Percentiles rank a stretch among this genome's conserved stretches.
Conservation (phyloP, 2,888 invertebrate genomes). For the Drosophila quasianomalipes region DNA sequence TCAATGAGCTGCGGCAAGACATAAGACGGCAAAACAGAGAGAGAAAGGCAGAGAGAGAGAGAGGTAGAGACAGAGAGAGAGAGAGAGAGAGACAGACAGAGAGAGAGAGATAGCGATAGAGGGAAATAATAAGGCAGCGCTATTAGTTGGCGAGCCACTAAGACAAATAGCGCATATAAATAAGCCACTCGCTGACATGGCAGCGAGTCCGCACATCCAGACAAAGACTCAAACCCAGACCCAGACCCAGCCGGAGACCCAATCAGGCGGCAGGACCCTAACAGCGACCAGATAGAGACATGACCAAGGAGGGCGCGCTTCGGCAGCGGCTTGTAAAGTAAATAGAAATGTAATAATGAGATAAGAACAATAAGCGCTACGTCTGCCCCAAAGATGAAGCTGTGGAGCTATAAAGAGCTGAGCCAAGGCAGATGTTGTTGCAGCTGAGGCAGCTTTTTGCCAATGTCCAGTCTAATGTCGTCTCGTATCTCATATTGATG, state of each 20-base stretch:
- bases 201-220: neutral
- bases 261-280: constrained; percentile 1
- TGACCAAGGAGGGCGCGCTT: constrained; percentile 5
- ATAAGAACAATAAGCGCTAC: constrained; percentile 73
- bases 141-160: constrained; percentile 71
- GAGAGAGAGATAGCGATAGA: neutral
- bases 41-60: neutral
- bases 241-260: neutral
- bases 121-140: constrained; percentile 33
- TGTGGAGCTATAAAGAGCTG: constrained; percentile 8
- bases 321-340: constrained; percentile 49
- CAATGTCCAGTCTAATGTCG: constrained; percentile 19
- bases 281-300: constrained; percentile 15
- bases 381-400: constrained; percentile 31
- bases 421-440: constrained; percentile 4
- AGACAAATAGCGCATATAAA: constrained; percentile 78
- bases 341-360: constrained; percentile 78
- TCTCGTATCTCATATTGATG: constrained; percentile 53
- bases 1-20: constrained; percentile 46
- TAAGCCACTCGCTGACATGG: constrained; percentile 59
- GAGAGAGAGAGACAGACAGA: neutral
- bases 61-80: neutral
- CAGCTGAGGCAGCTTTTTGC: constrained; percentile 21
- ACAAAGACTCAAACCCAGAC: neutral
- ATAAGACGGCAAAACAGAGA: constrained; percentile 31